These are phyloP conservation scores for Caerostris extrusa DNA, from an alignment of 1,140 invertebrate genomes.

Conservation along the genomic window DNA sequence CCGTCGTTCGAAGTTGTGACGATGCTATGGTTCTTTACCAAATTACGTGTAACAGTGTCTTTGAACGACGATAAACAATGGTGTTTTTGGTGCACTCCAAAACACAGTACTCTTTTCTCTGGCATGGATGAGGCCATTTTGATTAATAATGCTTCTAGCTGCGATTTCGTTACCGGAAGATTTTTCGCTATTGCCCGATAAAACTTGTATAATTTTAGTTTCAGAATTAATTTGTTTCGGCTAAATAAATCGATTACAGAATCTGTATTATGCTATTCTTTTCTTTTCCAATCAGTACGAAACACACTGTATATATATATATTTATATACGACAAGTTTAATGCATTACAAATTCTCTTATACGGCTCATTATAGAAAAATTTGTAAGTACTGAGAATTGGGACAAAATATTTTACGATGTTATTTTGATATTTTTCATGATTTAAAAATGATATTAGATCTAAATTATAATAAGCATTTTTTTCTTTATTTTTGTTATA, in stretches of 20 bases:
- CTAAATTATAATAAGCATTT: background rate
- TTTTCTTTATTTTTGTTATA: slow-evolving; percentile 43
- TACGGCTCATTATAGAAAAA: too few relatives aligned
- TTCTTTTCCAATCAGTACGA: background rate
- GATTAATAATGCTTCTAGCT: background rate
- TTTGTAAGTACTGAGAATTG: too few relatives aligned
- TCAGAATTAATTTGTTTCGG: background rate
- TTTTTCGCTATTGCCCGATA: background rate
- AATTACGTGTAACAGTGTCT: background rate
- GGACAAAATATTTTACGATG: too few relatives aligned
- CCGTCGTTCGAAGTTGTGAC: background rate
- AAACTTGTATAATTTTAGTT: slow-evolving; percentile 40
- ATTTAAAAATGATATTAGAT: background rate
- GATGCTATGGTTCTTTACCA: slow-evolving; percentile 13
- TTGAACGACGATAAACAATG: background rate
- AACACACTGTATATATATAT: background rate
- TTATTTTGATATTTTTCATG: background rate
- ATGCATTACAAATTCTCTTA: too few relatives aligned
- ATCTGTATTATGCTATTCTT: background rate
- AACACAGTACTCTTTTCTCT: background rate
- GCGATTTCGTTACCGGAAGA: background rate
- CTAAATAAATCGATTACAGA: background rate
- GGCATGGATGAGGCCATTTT: background rate
- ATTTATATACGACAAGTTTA: too few relatives aligned
- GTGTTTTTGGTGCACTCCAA: slow-evolving; percentile 19